These are phyloP conservation scores for Cerastis rubricosa DNA, from an alignment of 2,888 invertebrate species.

Conservation along the genomic window DNA sequence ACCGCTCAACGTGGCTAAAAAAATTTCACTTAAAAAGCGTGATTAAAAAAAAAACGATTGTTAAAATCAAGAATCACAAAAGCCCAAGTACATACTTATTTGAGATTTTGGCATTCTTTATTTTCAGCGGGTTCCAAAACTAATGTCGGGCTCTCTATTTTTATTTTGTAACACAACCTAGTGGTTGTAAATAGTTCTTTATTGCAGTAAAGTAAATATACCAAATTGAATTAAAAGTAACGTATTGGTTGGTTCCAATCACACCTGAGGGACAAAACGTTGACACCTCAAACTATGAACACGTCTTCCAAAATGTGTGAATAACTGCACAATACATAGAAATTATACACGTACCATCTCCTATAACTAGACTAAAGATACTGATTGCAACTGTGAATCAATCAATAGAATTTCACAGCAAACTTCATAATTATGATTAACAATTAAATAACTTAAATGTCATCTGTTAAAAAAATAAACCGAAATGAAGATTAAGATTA, in stretches of 20 bases:
- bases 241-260: constrained; percentile 31
- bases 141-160: neutral
- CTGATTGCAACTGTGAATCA: neutral
- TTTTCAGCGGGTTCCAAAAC: neutral
- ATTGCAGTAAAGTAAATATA: neutral
- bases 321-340: neutral
- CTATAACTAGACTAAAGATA: neutral
- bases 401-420: neutral
- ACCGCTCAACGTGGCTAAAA: too few relatives aligned
- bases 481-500: neutral
- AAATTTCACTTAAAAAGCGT: too few relatives aligned
- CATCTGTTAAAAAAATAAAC: neutral
- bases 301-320: constrained; percentile 11
- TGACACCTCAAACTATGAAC: neutral
- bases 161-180: neutral
- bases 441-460: neutral
- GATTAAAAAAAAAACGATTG: neutral
- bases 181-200: neutral
- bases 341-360: neutral
- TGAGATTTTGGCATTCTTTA: neutral
- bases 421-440: neutral
- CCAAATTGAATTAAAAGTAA: constrained; percentile 39
- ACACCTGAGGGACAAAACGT: constrained; percentile 36
- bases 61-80: neutral
- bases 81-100: neutral